Percentiles rank a stretch among this genome's conserved stretches.
These are phyloP conservation scores for Natrix natrix DNA, from an alignment of 2,797 vertebrate genomes.

Conservation along the genomic window DNA sequence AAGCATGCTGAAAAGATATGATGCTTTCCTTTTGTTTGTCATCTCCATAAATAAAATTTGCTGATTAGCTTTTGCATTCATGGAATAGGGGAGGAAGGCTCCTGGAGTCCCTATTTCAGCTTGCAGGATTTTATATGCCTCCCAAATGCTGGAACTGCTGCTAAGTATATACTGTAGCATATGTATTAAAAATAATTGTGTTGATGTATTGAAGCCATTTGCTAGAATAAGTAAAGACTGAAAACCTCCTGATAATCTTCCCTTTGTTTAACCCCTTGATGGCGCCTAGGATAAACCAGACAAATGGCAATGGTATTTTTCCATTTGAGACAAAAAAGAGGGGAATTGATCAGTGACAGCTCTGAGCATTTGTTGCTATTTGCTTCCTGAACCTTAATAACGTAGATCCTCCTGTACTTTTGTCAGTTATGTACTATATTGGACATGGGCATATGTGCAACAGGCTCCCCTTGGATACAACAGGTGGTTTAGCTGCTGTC, in stretches of 20 bases:
- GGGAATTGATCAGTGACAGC: neutral
- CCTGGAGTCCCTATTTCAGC: neutral
- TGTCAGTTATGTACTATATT: neutral
- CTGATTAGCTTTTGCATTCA: neutral
- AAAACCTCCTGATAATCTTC: neutral
- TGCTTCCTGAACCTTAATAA: neutral
- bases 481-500: neutral
- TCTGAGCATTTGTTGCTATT: neutral
- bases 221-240: slow-evolving; percentile 18
- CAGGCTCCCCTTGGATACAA: neutral
- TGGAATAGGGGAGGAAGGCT: neutral
- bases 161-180: neutral
- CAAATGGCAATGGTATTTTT: neutral
- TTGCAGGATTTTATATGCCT: neutral
- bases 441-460: neutral
- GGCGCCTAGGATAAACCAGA: slow-evolving; percentile 9
- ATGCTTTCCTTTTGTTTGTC: neutral
- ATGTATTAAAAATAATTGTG: slow-evolving; percentile 9
- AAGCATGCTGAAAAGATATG: neutral
- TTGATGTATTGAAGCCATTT: slow-evolving; percentile 5
- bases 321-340: neutral
- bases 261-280: neutral
- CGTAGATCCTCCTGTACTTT: neutral
- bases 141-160: neutral
- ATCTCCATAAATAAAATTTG: neutral